These are phyloP conservation scores for Rhinoraja longicauda DNA, from an alignment of 2,797 vertebrate species.

Conservation along the genomic window DNA sequence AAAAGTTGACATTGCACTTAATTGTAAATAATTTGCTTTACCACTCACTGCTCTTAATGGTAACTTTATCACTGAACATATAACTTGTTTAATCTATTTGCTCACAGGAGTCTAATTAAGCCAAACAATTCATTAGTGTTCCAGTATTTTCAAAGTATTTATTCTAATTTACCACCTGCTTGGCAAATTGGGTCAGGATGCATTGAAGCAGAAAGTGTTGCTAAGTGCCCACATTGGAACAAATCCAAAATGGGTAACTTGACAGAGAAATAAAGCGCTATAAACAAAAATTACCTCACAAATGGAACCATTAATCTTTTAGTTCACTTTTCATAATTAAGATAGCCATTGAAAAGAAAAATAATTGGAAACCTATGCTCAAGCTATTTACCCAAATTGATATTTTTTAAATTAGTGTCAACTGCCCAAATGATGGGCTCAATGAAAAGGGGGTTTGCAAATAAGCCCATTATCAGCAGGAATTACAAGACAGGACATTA, in stretches of 20 bases:
- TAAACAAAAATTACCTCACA: neutral
- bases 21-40: neutral
- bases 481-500: neutral
- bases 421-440: neutral
- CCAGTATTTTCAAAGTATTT: constrained; percentile 6
- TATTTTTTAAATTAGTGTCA: neutral
- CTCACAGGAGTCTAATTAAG: neutral
- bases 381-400: neutral
- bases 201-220: constrained; percentile 1
- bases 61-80: neutral
- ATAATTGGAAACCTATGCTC: too few species aligned
- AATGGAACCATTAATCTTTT: neutral
- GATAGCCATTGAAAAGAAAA: neutral
- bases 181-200: neutral
- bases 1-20: neutral
- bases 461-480: constrained; percentile 9
- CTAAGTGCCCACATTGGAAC: neutral
- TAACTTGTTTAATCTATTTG: neutral
- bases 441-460: neutral
- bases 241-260: neutral
- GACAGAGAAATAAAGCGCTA: neutral
- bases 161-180: constrained; percentile 19
- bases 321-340: neutral
- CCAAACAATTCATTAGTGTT: neutral
- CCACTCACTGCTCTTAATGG: neutral